Conservation (phyloP, 2,888 invertebrate species). For the Cancer borealis region DNA sequence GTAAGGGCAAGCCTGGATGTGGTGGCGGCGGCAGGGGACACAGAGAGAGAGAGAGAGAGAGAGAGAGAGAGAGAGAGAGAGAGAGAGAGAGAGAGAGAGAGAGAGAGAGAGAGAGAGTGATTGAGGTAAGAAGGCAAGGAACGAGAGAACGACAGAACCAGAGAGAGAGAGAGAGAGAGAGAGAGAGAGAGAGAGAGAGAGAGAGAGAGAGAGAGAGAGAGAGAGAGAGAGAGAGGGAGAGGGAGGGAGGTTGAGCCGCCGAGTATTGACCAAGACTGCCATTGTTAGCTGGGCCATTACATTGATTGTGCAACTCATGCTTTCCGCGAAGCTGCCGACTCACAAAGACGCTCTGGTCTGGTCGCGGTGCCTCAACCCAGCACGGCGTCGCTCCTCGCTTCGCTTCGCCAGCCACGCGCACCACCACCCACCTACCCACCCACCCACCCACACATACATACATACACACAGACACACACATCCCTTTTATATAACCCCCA, state of each 20-base stretch:
- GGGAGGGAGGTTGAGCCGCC: constrained; percentile 56
- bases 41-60: not conserved
- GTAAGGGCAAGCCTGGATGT: not conserved
- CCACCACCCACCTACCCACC: constrained; percentile 45
- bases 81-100: constrained; percentile 25
- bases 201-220: constrained; percentile 43
- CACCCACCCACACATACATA: not conserved
- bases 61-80: constrained; percentile 24
- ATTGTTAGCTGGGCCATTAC: constrained; percentile 76
- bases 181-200: constrained; percentile 24
- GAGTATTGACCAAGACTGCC: constrained; percentile 77
- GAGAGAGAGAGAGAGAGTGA: not conserved
- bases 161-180: constrained; percentile 42
- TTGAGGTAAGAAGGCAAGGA: constrained; percentile 5
- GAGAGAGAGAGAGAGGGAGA: constrained; percentile 52
- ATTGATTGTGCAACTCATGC: constrained; percentile 77
- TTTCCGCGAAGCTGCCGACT: constrained; percentile 72
- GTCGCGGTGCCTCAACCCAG: constrained; percentile 44
- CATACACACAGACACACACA: not conserved
- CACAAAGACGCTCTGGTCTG: constrained; percentile 62
- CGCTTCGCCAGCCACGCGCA: constrained; percentile 18
- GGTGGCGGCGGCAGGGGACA: not conserved
- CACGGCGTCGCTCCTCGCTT: constrained; percentile 30
- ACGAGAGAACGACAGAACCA: not conserved
- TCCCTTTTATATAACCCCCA: constrained; percentile 52